phyloP scores from a whole-genome alignment of 2,888 invertebrate species.

The Scaptomyza cyrtandrae region DNA sequence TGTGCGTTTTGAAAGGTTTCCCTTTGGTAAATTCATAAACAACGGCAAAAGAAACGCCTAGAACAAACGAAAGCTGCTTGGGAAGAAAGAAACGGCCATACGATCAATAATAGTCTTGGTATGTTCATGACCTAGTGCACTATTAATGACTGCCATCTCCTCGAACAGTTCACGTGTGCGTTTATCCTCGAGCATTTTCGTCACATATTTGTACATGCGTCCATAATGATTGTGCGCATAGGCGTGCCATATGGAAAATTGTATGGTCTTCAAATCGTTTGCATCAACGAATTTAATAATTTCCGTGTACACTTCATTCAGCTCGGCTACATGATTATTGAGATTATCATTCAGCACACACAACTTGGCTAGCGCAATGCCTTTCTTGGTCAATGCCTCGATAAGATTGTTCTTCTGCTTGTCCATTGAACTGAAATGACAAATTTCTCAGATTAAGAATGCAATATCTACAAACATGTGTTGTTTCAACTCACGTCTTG shows the following conservation, averaged over 20 bases:
- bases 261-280: slow-evolving; percentile 90
- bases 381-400: slow-evolving; percentile 92
- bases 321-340: slow-evolving; percentile 85
- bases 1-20: slow-evolving; percentile 40
- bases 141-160: slow-evolving; percentile 79
- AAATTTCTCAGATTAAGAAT: not conserved
- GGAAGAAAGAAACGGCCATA: slow-evolving; percentile 81
- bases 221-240: slow-evolving; percentile 92
- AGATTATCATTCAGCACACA: slow-evolving; percentile 81
- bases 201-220: slow-evolving; percentile 90
- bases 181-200: slow-evolving; percentile 92
- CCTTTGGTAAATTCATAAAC: slow-evolving; percentile 8
- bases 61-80: slow-evolving; percentile 82
- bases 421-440: slow-evolving; percentile 89
- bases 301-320: slow-evolving; percentile 88
- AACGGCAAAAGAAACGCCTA: slow-evolving; percentile 49
- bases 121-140: slow-evolving; percentile 81
- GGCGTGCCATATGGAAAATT: slow-evolving; percentile 93
- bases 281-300: slow-evolving; percentile 93
- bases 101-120: slow-evolving; percentile 77
- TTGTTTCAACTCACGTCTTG: slow-evolving; percentile 87
- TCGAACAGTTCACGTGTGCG: slow-evolving; percentile 88
- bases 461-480: not conserved
- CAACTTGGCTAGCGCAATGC: slow-evolving; percentile 89
- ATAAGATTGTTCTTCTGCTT: slow-evolving; percentile 91